Base-by-base conservation (phyloP, 2,113 vertebrate genomes). In the Barnardius zonarius region DNA sequence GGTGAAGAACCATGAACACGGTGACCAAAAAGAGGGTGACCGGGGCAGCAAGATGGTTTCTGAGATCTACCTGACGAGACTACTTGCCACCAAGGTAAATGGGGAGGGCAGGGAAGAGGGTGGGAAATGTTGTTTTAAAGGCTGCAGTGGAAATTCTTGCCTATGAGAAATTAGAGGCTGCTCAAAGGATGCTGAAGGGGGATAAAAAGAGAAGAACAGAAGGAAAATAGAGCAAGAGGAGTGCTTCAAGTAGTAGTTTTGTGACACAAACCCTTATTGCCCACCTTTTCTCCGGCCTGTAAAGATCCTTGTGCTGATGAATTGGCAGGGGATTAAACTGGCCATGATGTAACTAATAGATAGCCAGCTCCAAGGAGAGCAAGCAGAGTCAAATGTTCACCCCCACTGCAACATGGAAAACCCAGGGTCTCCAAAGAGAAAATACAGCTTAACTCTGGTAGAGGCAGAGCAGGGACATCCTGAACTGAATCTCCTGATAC, bases 21-120 rank as follows among this genome's bases (percentile, higher is more conserved):
- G 99, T 17, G 99, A 99, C 98, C 99, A 99, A 97, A 99, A 99
- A 95, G 99, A 99, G 91, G 99, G 99, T 0, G 99, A 99, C 95
- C 98, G 99, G 10, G 99, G 99, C 49, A 99, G 99, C 98, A 99
- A 99, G 98, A 99, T 99, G 99, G 99, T 99, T 82, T 99, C 99
- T 2, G 99, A 99, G 96, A 99, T 99, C 97, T 99, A 99, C 92
- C 97, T 99, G 97, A 99, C 99, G 12, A 97, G 99, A n/a, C 97
- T 99, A 15, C 97, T 99, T 89, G 99, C 99, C 75, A 99, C 99
- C 30, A 99, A 99, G 99, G 99, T 99, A 97, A 46, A 10, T 64
- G 72, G 28, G 19, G 13, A 28, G 33, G n/a, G 5, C 0, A 0
- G 55, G 44, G 18, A n/a, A 24, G 17, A 24, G 9, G 25, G 63